A percentile compares a stretch with the other conserved stretches of the same genome.
Evolutionary conservation across 2,113 vertebrate genomes (phyloP).

Genomic region (Phrynocephalus versicolor): DNA sequence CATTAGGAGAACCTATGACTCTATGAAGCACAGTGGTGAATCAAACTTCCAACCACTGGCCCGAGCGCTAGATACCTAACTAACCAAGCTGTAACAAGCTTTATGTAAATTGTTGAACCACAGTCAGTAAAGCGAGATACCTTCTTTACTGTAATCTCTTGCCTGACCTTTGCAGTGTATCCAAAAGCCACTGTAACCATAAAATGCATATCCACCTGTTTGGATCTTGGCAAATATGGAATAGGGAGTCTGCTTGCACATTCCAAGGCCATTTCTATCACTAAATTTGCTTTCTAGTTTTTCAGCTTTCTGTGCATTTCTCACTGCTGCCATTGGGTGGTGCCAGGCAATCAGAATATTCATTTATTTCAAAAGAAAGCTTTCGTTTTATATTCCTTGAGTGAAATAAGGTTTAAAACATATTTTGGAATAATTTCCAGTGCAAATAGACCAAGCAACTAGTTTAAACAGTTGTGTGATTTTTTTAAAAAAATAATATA

Average conservation of each 20-base stretch:
- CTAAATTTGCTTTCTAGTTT: neutral
- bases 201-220: neutral
- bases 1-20: too few species aligned
- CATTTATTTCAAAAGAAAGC: constrained; percentile 30
- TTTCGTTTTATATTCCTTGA: constrained; percentile 39
- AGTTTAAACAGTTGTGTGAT: constrained; percentile 57
- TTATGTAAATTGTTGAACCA: too few species aligned
- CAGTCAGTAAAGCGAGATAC: neutral
- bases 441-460: constrained; percentile 61
- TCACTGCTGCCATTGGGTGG: constrained; percentile 74
- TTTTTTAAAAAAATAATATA: constrained; percentile 13
- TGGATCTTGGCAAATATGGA: constrained; percentile 6
- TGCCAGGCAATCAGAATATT: constrained; percentile 72
- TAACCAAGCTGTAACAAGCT: too few species aligned
- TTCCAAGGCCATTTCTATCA: neutral
- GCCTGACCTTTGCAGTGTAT: neutral
- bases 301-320: constrained; percentile 62
- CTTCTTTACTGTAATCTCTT: neutral
- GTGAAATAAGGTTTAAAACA: constrained; percentile 51
- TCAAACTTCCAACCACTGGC: too few species aligned
- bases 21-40: too few species aligned
- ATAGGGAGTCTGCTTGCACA: neutral
- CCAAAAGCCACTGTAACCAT: neutral
- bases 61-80: too few species aligned
- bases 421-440: constrained; percentile 63